These are phyloP conservation scores for Artibeus jamaicensis DNA, from an alignment of 2,797 vertebrate genomes.

Conservation along the genomic window DNA sequence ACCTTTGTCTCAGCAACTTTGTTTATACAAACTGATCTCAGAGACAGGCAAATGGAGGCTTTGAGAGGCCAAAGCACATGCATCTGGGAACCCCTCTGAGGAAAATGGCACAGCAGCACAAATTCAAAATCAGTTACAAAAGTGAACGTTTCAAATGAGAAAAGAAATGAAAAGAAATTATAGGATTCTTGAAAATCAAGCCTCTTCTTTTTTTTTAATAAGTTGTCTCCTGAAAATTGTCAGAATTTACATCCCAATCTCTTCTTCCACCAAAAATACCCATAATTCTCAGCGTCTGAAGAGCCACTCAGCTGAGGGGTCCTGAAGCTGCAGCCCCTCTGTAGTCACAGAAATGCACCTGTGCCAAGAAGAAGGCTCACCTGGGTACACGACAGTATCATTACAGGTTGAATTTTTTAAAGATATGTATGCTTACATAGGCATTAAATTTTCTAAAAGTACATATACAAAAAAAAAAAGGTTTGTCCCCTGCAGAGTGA, in stretches of 20 bases:
- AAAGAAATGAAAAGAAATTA: constrained; percentile 5
- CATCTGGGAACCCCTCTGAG: not conserved
- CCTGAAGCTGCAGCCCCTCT: not conserved
- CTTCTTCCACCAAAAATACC: not conserved
- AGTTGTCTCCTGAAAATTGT: not conserved
- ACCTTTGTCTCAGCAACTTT: not conserved
- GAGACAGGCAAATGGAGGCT: not conserved
- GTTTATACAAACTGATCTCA: not conserved
- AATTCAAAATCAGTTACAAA: not conserved
- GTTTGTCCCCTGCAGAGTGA: not conserved
- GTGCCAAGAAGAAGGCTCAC: not conserved
- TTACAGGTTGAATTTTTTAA: not conserved
- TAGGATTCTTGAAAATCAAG: not conserved
- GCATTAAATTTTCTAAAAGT: not conserved
- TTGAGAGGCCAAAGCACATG: not conserved
- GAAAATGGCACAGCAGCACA: not conserved
- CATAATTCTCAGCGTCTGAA: not conserved
- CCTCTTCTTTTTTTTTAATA: not conserved
- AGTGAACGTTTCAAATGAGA: not conserved
- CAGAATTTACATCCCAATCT: not conserved
- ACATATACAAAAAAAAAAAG: not conserved
- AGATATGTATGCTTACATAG: not conserved
- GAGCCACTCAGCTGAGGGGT: not conserved
- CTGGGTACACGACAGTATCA: not conserved
- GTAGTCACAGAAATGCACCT: not conserved